Base-by-base conservation (phyloP, 2,113 vertebrate genomes). In the Taurulus bubalis region DNA sequence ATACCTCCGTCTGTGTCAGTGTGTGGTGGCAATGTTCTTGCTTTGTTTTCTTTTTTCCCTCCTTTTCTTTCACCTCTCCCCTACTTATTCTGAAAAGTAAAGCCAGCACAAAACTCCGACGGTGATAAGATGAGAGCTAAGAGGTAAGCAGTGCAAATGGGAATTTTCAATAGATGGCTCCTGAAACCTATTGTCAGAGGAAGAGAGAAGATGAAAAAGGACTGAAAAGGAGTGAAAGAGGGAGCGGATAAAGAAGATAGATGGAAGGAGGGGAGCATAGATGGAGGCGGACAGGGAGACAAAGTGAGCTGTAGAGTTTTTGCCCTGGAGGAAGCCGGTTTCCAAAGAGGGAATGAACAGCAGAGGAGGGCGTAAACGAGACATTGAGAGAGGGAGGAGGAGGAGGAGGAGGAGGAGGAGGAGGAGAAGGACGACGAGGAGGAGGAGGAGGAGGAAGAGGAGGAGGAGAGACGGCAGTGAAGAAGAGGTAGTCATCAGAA, bases 241-340 rank as follows among this genome's bases (percentile, higher is more conserved):
- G 75, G 63, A 80, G 55, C 55, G 78, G 73, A 72, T 85, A 76
- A 51, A 83, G 68, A 75, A 62, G 56, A 76, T 30, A 24, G 45
- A 85, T 78, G 76, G 88, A 89, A 63, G 65, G 69, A 83, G 67
- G 85, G 83, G 75, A 72, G 85, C 62, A 9, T 72, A 53, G 83
- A 92, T 88, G 86, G 87, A 91, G 87, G 86, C 59, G 69, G 87
- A 88, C 84, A 86, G 84, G 77, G 84, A 89, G 85, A 92, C 85
- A 89, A 83, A 91, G 82, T 89, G 89, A 90, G 86, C 90, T 80
- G 79, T 81, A 59, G 90, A 90, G 84, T 87, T 90, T 90, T 80
- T 69, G 80, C 90, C 90, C 90, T 60, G 80, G 63, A 90, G 91
- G 90, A 90, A 84, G 76, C 53, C 10, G 4, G 75, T 76, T 85